Evolutionary conservation across 2,888 invertebrate genomes (phyloP), one percentile per base, ranked within the genome.

Genomic region (Melanostoma mellinum): DNA sequence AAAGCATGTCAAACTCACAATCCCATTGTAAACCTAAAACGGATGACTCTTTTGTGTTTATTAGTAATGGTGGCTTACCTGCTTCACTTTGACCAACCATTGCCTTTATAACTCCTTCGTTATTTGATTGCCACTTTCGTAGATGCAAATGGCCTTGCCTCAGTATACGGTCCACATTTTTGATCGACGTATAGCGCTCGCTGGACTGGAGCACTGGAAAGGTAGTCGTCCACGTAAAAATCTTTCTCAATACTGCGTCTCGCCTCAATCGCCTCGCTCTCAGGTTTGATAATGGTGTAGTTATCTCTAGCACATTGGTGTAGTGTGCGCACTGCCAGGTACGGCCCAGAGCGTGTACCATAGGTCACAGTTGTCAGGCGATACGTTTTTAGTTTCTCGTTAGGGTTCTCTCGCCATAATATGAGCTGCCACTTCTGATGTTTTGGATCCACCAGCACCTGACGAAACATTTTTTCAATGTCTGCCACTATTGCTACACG

Each of bases 281-380:
- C 58, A 2, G n/a, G 30, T 35, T n/a, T 10, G 52, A 53, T 53
- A 5, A 53, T 53, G 5, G 30, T 6, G 10, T 38, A 50, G 32
- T 72, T 72, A 9, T 53, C 58, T 58, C 20, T 38, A 35, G 58
- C 69, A 33, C 69, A 71, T 52, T 71, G 71, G 6, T 42, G 71
- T 40, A 52, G 50, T 6, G 71, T 52, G 30, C 42, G 58, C 4
- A 71, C 55, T 55, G 61, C 53, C 35, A 65, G 42, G 38, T 65
- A 65, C 30, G 65, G 73, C 0, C 52, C 73, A 20, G 65, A 74
- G 33, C 65, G 48, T 40, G 56, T 74, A 38, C 73, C 63, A 73
- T 74, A 74, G 6, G 65, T 74, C 20, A 74, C 73, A 8, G 73
- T 74, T n/a, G 20, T 74, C 2, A 74, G 48, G 6, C 38, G 40